A percentile compares a stretch with the other conserved stretches of the same genome.
Conservation (phyloP, 1,140 invertebrate genomes). For the Lordiphosa clarofinis region DNA sequence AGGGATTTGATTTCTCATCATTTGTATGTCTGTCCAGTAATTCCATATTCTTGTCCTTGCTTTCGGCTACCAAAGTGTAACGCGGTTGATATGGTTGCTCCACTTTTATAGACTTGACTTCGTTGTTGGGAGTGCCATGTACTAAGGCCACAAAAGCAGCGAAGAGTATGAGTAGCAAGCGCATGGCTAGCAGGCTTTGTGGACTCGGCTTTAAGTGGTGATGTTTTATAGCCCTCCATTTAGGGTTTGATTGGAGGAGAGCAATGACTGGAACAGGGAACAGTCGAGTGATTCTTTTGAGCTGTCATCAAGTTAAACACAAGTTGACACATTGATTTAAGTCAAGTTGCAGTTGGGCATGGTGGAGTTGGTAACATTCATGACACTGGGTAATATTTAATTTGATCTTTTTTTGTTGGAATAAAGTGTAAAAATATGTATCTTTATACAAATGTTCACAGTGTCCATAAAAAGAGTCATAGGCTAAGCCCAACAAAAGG, state of each 20-base stretch:
- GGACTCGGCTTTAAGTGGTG: too few species aligned
- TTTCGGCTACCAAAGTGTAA: conserved; percentile 42
- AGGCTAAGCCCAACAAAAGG: too few species aligned
- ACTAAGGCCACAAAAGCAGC: conserved; percentile 16
- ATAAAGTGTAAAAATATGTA: too few species aligned
- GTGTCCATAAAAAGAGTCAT: too few species aligned
- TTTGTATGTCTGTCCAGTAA: conserved; percentile 3
- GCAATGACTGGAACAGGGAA: conserved; percentile 15
- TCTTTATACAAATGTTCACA: too few species aligned
- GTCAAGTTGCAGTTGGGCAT: conserved; percentile 2
- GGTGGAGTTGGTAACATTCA: too few species aligned
- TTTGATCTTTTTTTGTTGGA: background rate
- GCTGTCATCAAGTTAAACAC: conserved; percentile 29
- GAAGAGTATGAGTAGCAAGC: conserved; percentile 23
- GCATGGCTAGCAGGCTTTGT: background rate
- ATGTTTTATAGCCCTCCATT: conserved; percentile 43
- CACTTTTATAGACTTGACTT: conserved; percentile 11
- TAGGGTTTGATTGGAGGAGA: conserved; percentile 1
- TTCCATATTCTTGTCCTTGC: conserved; percentile 42
- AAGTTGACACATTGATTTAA: conserved; percentile 6
- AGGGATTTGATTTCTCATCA: conserved; percentile 26
- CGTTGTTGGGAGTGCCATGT: background rate
- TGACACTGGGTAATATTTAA: background rate
- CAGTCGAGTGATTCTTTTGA: conserved; percentile 35
- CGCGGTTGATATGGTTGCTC: conserved; percentile 22